Evolutionary conservation across 2,797 vertebrate species (phyloP), one percentile per base, ranked within the genome.

Genomic region (Rhinella marina): DNA sequence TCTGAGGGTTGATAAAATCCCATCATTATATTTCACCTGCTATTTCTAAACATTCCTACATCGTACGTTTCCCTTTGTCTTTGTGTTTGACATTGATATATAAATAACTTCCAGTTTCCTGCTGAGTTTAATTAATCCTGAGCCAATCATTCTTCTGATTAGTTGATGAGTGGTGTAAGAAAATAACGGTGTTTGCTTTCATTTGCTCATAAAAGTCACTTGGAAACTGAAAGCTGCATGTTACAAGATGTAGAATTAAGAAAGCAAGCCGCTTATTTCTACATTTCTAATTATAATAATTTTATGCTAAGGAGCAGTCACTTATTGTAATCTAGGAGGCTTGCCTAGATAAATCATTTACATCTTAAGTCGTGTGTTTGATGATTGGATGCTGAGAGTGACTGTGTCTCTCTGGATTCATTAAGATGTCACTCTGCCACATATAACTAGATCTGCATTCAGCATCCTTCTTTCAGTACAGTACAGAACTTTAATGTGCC

Each of bases 11-110:
- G 41, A 41, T 41, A 41, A 5, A 41, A 41, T 41, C 41, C 5
- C 41, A 41, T 41, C 7, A 70, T 27, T 29, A 13, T 7, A 50
- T 75, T 75, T 52, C 11, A 21, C 21, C 29, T 72, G 48, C 48
- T 12, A 5, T 50, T 75, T 73, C 19, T 2, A 7, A n/a, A 75
- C 68, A 54, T 50, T 52, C 48, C 72, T 32, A 7, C 50, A 48
- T 29, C 14, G 57, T 19, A 64, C 70, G 82, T 82, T 29, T 32
- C 17, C 23, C 21, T 76, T 83, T 87, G 86, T 77, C 80, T 54
- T 82, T 68, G n/a, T 21, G 50, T 57, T 6, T 87, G 68, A 76
- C 86, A 82, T 76, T 83, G 86, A 83, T 87, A 75, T 54, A 82
- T 83, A 82, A 75, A 75, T 50, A 66, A 66, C 57, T 66, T 64